Evolutionary conservation across 2,797 vertebrate genomes (phyloP).

Genomic region (Halcyon leucocephala): DNA sequence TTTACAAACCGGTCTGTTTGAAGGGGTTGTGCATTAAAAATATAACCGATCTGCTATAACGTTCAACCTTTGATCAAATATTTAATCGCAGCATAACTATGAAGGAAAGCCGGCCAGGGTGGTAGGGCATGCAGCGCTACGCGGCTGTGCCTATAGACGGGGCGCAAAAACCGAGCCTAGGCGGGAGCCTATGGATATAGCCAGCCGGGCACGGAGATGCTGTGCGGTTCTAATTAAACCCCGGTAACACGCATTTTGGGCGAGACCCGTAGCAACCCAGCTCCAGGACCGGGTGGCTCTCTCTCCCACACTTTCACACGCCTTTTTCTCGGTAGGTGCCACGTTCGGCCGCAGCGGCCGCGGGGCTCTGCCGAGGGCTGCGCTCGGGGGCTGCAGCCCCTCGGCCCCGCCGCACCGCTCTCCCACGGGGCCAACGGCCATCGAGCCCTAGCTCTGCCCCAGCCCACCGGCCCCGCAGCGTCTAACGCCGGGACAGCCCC

Average conservation of each 20-base stretch:
- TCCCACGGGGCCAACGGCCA: not conserved
- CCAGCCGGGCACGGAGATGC: not conserved
- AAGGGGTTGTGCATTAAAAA: slow-evolving; percentile 41
- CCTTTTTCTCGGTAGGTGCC: not conserved
- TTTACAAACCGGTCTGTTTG: slow-evolving; percentile 48
- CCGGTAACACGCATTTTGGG: not conserved
- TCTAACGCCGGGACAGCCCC: not conserved
- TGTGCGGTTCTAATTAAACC: not conserved
- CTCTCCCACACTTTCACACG: not conserved
- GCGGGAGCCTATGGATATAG: not conserved
- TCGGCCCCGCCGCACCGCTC: not conserved
- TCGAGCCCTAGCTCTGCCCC: not conserved
- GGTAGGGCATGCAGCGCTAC: not conserved
- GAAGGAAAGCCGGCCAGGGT: slow-evolving; percentile 51
- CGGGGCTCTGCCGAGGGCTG: not conserved
- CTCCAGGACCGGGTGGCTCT: not conserved
- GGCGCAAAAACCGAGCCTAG: not conserved
- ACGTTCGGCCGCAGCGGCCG: not conserved
- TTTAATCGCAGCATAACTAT: slow-evolving; percentile 9
- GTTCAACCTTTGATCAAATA: slow-evolving; percentile 23
- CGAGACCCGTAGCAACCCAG: not conserved
- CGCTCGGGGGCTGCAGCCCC: not conserved
- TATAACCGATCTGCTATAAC: not conserved
- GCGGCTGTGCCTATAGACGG: not conserved
- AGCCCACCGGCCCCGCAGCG: not conserved